Conservation (phyloP, 2,888 invertebrate species). For the Cantharis rufa region DNA sequence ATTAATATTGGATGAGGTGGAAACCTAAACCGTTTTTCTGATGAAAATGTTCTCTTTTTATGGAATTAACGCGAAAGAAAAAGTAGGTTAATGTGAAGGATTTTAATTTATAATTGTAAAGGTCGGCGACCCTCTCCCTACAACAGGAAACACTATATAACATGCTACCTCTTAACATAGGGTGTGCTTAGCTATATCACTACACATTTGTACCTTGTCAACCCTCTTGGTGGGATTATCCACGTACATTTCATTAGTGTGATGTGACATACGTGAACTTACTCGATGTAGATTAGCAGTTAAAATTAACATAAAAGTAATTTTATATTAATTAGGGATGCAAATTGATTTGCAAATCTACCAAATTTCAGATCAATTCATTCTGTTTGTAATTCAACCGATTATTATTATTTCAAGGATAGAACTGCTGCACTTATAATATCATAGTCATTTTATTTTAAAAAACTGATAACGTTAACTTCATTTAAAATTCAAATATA, state of each 20-base stretch:
- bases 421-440: background rate
- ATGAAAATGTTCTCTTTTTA: background rate
- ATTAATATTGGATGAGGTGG: background rate
- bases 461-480: background rate
- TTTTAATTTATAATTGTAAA: background rate
- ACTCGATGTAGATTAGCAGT: background rate
- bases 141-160: background rate
- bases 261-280: background rate
- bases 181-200: background rate
- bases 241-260: background rate
- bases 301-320: background rate
- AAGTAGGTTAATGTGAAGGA: background rate
- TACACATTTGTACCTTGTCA: background rate
- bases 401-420: no score
- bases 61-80: background rate
- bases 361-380: background rate
- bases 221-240: background rate
- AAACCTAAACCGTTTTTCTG: background rate
- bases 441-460: background rate
- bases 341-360: background rate
- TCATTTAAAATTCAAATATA: background rate
- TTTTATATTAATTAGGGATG: background rate
- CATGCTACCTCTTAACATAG: constrained; percentile 1
- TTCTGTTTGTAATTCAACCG: background rate
- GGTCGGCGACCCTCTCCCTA: background rate